Percentiles rank a stretch among this genome's conserved stretches.
Conservation (phyloP, 2,113 vertebrate genomes). For the Gavia stellata region DNA sequence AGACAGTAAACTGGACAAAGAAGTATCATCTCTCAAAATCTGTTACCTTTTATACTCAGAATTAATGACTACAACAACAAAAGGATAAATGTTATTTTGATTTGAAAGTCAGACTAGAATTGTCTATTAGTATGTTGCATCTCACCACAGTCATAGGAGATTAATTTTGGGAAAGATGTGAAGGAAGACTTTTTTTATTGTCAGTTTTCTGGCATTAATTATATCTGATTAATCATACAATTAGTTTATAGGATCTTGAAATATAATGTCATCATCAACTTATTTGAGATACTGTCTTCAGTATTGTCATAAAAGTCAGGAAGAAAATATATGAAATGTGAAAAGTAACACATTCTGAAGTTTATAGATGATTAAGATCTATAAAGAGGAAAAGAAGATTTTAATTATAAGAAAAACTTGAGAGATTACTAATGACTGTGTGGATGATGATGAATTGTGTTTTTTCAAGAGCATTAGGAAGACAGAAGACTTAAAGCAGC, state of each 20-base stretch:
- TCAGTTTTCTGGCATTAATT: not conserved
- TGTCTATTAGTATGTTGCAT: not conserved
- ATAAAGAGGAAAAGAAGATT: not conserved
- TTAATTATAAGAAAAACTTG: not conserved
- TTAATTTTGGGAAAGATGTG: not conserved
- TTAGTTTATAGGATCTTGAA: not conserved
- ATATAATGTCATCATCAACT: not conserved
- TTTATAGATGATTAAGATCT: not conserved
- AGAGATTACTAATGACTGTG: not conserved
- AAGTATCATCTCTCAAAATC: not conserved
- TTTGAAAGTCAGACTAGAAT: not conserved
- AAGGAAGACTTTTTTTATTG: not conserved
- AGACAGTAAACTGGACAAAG: not conserved
- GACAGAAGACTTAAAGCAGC: not conserved
- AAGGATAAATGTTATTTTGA: not conserved
- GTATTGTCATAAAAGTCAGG: not conserved
- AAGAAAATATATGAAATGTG: not conserved
- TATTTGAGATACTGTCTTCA: not conserved
- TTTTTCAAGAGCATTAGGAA: not conserved
- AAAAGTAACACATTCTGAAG: not conserved
- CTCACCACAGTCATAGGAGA: not conserved
- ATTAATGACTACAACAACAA: not conserved
- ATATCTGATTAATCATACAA: not conserved
- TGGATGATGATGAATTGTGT: not conserved
- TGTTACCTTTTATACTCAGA: not conserved